Conservation (phyloP, 2,888 invertebrate genomes). For the Andrena chrysosceles region DNA sequence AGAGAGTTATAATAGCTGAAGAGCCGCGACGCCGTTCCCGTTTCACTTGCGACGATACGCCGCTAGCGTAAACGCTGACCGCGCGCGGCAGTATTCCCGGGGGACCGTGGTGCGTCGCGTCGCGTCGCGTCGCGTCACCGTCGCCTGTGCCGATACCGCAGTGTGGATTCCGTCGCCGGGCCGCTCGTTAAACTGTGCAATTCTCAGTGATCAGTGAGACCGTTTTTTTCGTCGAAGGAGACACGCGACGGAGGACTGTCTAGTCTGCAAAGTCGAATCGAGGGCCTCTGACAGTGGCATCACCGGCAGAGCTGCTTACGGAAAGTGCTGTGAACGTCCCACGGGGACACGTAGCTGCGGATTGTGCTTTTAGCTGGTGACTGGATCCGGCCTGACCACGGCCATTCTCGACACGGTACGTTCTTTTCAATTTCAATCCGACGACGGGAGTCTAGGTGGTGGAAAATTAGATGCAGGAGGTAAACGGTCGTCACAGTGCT, state of each 20-base stretch:
- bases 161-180: conserved; percentile 7
- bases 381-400: conserved; percentile 85
- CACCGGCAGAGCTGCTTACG: conserved; percentile 39
- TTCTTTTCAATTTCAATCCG: conserved; percentile 55
- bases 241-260: background rate
- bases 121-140: background rate
- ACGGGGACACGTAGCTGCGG: conserved; percentile 73
- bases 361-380: conserved; percentile 83
- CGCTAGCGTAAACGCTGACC: background rate
- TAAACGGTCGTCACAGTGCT: background rate
- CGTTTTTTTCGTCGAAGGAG: background rate
- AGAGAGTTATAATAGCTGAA: conserved; percentile 10
- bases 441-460: background rate
- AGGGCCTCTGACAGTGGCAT: conserved; percentile 23
- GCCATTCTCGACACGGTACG: conserved; percentile 85
- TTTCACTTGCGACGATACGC: background rate
- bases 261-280: background rate
- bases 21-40: conserved; percentile 14
- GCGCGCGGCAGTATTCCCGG: background rate
- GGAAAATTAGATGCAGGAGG: background rate
- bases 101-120: background rate
- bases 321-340: conserved; percentile 63
- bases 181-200: conserved; percentile 62
- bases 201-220: conserved; percentile 67
- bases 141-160: background rate